Base-by-base conservation (phyloP, 2,888 invertebrate species). In the Meloe dianella region DNA sequence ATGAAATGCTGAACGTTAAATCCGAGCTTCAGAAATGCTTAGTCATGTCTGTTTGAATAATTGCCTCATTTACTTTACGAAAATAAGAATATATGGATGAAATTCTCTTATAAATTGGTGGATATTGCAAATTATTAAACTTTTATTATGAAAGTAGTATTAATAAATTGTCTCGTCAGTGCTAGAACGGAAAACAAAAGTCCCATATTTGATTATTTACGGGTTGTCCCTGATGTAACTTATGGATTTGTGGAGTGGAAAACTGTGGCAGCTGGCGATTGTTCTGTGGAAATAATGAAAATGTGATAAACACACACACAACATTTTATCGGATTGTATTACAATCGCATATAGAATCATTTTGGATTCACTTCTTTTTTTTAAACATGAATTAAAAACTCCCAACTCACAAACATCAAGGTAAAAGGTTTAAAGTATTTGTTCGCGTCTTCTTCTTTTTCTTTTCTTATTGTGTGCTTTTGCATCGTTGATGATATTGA, bases 401-500 rank as follows among this genome's bases (percentile, higher is more conserved):
- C 61, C n/a, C n/a, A n/a, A n/a, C n/a, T 62, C 61, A 67, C 12
- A 12, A 14, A 14, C 58, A 64, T 64, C 41, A 41, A 41, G 7
- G 41, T 41, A 17, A 57, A 47, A 66, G 60, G 67, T 64, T n/a
- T 65, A 35, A 60, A 32, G 57, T 60, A 30, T 35, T 68, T 64
- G 67, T 67, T 65, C 64, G 7, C 41, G 3, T 65, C 64, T 57
- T 70, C 60, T 62, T 71, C 65, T 72, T 73, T 73, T 71, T 76
- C 76, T 41, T 41, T 17, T 8, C 10, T 10, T 41, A 41, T 41
- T 41, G 41, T 77, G 75, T 75, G 60, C 71, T 73, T 64, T 75
- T 74, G 70, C 69, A 72, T 74, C 75, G 76, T 74, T 73, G 72
- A 72, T 74, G 69, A 61, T 41, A 41, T 41, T 77, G 77, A 78